Conservation (phyloP, 2,797 vertebrate genomes). For the Melanotaenia maccullochi region DNA sequence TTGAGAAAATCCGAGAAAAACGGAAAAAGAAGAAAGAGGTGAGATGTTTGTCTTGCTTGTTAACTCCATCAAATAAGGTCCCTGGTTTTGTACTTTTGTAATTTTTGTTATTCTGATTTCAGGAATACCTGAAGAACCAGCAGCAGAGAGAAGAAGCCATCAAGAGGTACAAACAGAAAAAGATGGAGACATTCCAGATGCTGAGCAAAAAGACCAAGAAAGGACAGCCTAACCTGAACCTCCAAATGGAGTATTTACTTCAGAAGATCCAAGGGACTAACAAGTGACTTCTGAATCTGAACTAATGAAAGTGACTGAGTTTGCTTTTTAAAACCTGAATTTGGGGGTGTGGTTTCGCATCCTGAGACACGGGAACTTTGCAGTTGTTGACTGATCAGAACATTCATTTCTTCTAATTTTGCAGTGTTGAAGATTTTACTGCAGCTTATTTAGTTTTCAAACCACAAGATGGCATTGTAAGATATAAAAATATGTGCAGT, state of each 20-base stretch:
- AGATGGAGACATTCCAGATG: constrained; percentile 89
- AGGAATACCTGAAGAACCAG: constrained; percentile 88
- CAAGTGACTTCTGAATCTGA: constrained; percentile 54
- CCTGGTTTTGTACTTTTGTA: not conserved
- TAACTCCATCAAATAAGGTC: too few species aligned
- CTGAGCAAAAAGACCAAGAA: constrained; percentile 93
- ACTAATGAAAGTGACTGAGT: not conserved
- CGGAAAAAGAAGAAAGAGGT: constrained; percentile 89
- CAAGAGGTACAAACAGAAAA: constrained; percentile 90
- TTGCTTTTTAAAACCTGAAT: not conserved
- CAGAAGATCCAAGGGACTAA: constrained; percentile 89
- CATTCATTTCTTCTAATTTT: not conserved
- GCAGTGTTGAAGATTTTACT: not conserved
- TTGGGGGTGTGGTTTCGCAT: not conserved
- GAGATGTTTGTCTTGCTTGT: constrained; percentile 8
- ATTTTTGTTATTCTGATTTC: not conserved
- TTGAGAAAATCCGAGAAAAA: constrained; percentile 84
- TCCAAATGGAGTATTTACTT: constrained; percentile 95
- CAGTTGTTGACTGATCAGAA: not conserved
- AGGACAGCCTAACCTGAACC: constrained; percentile 95
- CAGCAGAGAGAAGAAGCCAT: constrained; percentile 89
- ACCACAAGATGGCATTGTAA: constrained; percentile 67
- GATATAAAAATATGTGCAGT: not conserved
- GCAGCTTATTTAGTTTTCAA: not conserved
- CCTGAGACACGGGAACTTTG: not conserved